Conservation (phyloP, 1,140 invertebrate genomes). For the Danaus melanippus region DNA sequence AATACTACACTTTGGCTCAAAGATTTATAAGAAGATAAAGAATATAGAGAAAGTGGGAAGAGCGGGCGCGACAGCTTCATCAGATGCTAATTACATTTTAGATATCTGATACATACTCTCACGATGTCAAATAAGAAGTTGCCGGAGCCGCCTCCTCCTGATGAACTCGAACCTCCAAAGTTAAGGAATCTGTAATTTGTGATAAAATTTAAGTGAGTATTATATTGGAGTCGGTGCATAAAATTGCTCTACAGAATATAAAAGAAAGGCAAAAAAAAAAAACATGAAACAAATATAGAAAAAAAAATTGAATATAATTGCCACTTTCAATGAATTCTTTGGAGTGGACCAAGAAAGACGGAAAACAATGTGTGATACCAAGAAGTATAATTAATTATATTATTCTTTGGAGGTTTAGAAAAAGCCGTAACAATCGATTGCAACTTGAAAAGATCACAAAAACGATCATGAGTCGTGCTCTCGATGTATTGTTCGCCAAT, state of each 20-base stretch:
- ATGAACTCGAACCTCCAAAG: slow-evolving; percentile 75
- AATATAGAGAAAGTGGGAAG: slow-evolving; percentile 9
- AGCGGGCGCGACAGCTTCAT: neutral
- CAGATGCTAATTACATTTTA: neutral
- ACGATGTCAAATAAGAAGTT: slow-evolving; percentile 91
- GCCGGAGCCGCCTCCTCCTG: slow-evolving; percentile 80
- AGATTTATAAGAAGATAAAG: slow-evolving; percentile 1
- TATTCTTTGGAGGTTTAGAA: no score
- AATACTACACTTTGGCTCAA: slow-evolving; percentile 19
- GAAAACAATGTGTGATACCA: no score
- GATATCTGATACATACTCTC: slow-evolving; percentile 76
- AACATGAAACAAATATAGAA: no score
- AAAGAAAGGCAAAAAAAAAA: no score
- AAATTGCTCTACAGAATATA: no score
- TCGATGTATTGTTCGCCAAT: slow-evolving; percentile 24
- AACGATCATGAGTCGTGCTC: slow-evolving; percentile 23
- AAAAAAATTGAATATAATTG: no score
- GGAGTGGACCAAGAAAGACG: no score
- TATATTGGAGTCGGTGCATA: no score
- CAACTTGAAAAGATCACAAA: slow-evolving; percentile 46
- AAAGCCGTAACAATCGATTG: slow-evolving; percentile 14
- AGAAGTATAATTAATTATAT: no score
- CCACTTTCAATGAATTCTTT: no score
- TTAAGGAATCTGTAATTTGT: slow-evolving; percentile 76
- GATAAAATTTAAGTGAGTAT: neutral